Evolutionary conservation across 1,140 invertebrate species (phyloP).

Genomic region (Onthophagus taurus): DNA sequence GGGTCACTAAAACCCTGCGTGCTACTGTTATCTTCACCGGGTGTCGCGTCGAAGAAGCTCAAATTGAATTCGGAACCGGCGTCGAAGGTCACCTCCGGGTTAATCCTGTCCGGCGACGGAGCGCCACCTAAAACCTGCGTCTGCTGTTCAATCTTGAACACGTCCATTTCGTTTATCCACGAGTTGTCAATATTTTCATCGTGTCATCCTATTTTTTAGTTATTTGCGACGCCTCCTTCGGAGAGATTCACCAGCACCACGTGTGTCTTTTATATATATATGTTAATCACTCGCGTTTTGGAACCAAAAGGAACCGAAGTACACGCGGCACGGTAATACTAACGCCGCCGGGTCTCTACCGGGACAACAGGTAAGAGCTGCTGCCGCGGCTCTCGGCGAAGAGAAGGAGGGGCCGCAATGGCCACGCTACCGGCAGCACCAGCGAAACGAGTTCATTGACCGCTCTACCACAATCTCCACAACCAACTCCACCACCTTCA

Average conservation of each 20-base stretch:
- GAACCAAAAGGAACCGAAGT: too few species aligned
- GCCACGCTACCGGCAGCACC: conserved; percentile 30
- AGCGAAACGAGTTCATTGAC: conserved; percentile 33
- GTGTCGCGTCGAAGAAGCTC: conserved; percentile 64
- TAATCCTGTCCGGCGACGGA: conserved; percentile 49
- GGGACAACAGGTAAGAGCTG: conserved; percentile 28
- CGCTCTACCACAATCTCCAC: conserved; percentile 16
- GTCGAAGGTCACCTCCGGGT: conserved; percentile 60
- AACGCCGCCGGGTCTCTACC: conserved; percentile 24
- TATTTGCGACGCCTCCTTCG: conserved; percentile 3
- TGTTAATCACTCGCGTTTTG: too few species aligned
- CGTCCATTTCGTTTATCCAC: conserved; percentile 41
- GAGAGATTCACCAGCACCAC: too few species aligned
- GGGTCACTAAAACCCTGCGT: conserved; percentile 58
- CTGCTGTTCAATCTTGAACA: conserved; percentile 55
- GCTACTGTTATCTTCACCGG: conserved; percentile 53
- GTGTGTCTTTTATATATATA: too few species aligned
- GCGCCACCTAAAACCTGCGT: conserved; percentile 47
- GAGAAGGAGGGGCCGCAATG: conserved; percentile 17
- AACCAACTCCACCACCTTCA: background rate
- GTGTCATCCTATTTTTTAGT: background rate
- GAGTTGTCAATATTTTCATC: conserved; percentile 17
- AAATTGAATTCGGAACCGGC: conserved; percentile 67
- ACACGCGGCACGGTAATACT: conserved; percentile 21
- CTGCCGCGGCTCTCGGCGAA: conserved; percentile 10